Evolutionary conservation across 2,888 invertebrate genomes (phyloP).

Genomic region (Hedychridium roseum): DNA sequence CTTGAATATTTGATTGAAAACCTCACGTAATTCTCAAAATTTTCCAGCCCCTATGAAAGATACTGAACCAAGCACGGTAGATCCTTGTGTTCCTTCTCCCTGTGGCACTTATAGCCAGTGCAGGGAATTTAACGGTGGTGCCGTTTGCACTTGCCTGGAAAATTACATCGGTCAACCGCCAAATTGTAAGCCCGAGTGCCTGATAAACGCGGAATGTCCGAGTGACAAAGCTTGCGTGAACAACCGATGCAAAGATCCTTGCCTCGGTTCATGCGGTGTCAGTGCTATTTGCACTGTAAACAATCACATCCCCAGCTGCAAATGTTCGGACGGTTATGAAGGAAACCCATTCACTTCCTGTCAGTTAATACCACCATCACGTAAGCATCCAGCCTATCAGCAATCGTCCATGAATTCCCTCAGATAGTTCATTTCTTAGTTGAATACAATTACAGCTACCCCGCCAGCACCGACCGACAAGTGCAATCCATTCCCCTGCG

Average conservation of each 20-base stretch:
- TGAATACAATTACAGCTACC: neutral
- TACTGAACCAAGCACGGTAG: constrained; percentile 40
- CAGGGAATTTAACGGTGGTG: constrained; percentile 66
- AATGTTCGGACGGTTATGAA: constrained; percentile 68
- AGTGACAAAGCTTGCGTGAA: constrained; percentile 71
- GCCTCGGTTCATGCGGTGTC: constrained; percentile 77
- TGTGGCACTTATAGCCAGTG: constrained; percentile 85
- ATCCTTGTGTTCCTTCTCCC: constrained; percentile 79
- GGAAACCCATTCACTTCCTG: constrained; percentile 71
- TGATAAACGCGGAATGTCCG: constrained; percentile 71
- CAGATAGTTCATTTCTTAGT: constrained; percentile 4
- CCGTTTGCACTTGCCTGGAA: constrained; percentile 66
- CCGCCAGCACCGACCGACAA: constrained; percentile 67
- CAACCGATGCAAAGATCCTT: constrained; percentile 74
- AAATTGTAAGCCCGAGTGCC: constrained; percentile 74
- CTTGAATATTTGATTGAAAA: neutral
- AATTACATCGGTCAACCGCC: constrained; percentile 70
- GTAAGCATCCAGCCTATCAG: neutral
- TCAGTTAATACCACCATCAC: constrained; percentile 12
- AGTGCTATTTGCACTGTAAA: constrained; percentile 73
- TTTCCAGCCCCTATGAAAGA: constrained; percentile 3
- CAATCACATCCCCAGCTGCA: constrained; percentile 72
- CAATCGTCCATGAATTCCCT: neutral
- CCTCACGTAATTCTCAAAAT: neutral
- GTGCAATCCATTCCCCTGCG: constrained; percentile 82